A percentile compares a stretch with the other conserved stretches of the same genome.
Evolutionary conservation across 2,888 invertebrate species (phyloP).

Genomic region (Coelopa pilipes): DNA sequence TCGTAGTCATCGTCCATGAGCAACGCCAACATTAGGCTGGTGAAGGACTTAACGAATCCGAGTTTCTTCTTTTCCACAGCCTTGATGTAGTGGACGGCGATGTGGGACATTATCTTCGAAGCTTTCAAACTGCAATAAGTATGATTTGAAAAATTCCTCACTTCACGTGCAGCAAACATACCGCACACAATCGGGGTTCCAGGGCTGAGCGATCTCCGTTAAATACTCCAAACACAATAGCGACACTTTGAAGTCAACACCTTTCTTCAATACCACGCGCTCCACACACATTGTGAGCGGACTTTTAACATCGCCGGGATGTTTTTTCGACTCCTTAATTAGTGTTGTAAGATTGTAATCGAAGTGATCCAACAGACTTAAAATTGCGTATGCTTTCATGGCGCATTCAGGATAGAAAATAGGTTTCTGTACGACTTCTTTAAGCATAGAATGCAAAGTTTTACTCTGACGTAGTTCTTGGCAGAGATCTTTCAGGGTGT

Average conservation of each 20-base stretch:
- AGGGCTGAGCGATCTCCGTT: conserved; percentile 52
- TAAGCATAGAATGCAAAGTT: conserved; percentile 41
- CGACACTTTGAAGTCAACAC: conserved; percentile 47
- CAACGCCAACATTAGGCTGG: conserved; percentile 55
- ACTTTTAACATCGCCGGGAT: conserved; percentile 53
- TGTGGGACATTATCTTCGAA: conserved; percentile 51
- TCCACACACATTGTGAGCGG: conserved; percentile 56
- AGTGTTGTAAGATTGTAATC: conserved; percentile 48
- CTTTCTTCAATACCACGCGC: conserved; percentile 47
- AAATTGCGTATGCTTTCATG: conserved; percentile 53
- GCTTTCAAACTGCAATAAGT: conserved; percentile 51
- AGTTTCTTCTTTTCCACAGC: conserved; percentile 48
- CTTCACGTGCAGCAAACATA: conserved; percentile 33
- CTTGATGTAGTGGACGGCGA: conserved; percentile 48
- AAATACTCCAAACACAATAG: conserved; percentile 52
- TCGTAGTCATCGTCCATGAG: conserved; percentile 59
- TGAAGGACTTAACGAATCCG: conserved; percentile 52
- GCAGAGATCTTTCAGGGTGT: conserved; percentile 43
- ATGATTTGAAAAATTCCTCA: not conserved
- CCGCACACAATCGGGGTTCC: conserved; percentile 53
- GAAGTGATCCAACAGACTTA: conserved; percentile 51
- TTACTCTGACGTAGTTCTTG: conserved; percentile 42
- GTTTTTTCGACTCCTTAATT: conserved; percentile 48
- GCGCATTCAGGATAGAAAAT: conserved; percentile 51
- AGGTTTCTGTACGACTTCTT: conserved; percentile 43